phyloP scores from a whole-genome alignment of 2,888 invertebrate genomes.

The Sarcophaga variegata region DNA sequence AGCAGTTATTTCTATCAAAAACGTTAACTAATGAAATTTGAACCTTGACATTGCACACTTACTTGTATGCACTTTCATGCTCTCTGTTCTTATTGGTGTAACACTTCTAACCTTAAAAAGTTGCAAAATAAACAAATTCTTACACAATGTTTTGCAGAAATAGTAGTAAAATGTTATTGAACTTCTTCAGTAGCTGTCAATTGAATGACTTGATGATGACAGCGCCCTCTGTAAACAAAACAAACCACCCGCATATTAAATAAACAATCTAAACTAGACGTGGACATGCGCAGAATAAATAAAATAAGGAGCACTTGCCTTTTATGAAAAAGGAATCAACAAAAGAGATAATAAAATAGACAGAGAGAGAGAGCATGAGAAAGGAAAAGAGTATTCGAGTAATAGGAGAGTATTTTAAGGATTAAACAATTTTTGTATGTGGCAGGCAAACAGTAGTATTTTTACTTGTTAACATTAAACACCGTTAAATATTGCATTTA shows the following conservation, averaged over 20 bases:
- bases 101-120: constrained; percentile 31
- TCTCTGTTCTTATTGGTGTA: constrained; percentile 11
- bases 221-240: constrained; percentile 67
- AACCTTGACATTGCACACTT: constrained; percentile 58
- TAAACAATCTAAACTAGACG: constrained; percentile 16
- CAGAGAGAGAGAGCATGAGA: not conserved
- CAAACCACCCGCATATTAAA: constrained; percentile 42
- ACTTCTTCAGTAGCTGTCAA: constrained; percentile 46
- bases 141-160: constrained; percentile 18
- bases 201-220: not conserved
- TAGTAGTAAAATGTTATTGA: constrained; percentile 62
- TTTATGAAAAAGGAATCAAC: not conserved
- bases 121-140: not conserved
- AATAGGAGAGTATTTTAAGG: constrained; percentile 6
- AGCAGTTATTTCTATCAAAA: not conserved
- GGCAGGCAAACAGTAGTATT: constrained; percentile 53
- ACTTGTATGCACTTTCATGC: not conserved
- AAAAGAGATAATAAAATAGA: not conserved
- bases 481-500: constrained; percentile 31
- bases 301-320: not conserved
- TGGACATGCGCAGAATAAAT: constrained; percentile 33
- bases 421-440: constrained; percentile 35
- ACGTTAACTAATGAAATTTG: not conserved
- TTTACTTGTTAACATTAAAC: constrained; percentile 57
- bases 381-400: not conserved